Base-by-base conservation (phyloP, 2,797 vertebrate genomes). In the Columba guinea region DNA sequence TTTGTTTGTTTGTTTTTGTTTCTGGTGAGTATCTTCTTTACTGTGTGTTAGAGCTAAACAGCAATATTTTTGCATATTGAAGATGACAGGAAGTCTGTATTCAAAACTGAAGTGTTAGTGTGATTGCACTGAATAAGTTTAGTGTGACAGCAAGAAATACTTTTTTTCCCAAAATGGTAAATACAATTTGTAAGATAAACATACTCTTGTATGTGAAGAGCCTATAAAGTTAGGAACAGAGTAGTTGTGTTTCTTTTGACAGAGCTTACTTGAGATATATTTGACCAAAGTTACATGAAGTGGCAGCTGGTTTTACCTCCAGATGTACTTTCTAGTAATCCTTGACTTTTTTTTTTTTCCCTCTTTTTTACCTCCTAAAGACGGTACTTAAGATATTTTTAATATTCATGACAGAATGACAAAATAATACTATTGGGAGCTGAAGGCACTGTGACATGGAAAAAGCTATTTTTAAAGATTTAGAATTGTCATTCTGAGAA, bases 81-180 rank as follows among this genome's bases (percentile, higher is more conserved):
- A 83, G 60, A 84, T 95, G 77, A 64, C 65, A 94, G 86, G 30
- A 96, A 90, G 30, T 64, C 77, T 92, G 69, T 59, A 92, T 69
- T 96, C 64, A 92, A 77, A 95, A 88, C 32, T 67, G 44, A 95
- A 87, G 32, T 67, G 28, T 88, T 87, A 35, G 17, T 44, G 51
- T 53, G 85, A 62, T 86, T 79, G 48, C 76, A 75, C 13, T 41
- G 46, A 89, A 56, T 76, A 48, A 1, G 13, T 89, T 86, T 95
- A 79, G 24, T 49, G 52, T 94, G 87, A 84, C 51, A 82, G 82
- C 9, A 77, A 88, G 79, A 87, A 90, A 55, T 59, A 35, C 13
- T 28, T 74, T 51, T 51, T 89, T 63, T 7, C 24, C 52, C 51
- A 17, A 92, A 83, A 78, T 46, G 7, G 26, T 90, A 63, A 62